Base-by-base conservation (phyloP, 2,113 vertebrate genomes). In the Muntiacus reevesi region DNA sequence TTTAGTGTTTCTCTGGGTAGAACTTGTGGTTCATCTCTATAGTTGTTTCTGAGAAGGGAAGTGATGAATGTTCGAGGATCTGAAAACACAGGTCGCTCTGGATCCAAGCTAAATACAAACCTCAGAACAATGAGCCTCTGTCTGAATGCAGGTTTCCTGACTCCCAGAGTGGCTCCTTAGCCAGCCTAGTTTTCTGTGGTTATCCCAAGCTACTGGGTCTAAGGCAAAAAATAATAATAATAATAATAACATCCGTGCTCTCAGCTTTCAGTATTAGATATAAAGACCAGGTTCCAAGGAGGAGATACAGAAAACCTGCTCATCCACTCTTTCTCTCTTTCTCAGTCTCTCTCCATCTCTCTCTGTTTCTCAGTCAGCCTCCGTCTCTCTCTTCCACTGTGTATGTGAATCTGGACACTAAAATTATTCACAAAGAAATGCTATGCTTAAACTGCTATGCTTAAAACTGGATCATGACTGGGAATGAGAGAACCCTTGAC, bases 71-170 rank as follows among this genome's bases (percentile, higher is more conserved):
- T 94, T 94, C 62, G 50, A 95, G 50, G 17, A 96, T 88, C 74
- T 87, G 84, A 92, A 94, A 95, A 95, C 62, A 78, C 11, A 84
- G 71, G 78, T 92, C 50, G 62, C 30, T 19, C 36, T 89, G 57
- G 84, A 90, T 88, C 33, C 91, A 97, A 97, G 92, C 33, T 96
- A 97, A 95, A 94, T 64, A 88, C 47, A 59, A 92, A 67, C 45
- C 45, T 92, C 52, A 27, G 40, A 95, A 97, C 94, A 97, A 88
- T 87, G 57, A 97, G 60, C 62, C 84, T 95, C 94, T 97, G 92
- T 96, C 47, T 83, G 14, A 59, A 87, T 11, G 33, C 13, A 50
- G 78, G 87, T 89, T 50, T 93, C 36, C 36, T 87, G 94, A 78
- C 47, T 85, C 76, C 36, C 30, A 89, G 30, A 83, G 23, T 40